Conservation (phyloP, 2,113 vertebrate genomes). For the Cranoglanis bouderius region DNA sequence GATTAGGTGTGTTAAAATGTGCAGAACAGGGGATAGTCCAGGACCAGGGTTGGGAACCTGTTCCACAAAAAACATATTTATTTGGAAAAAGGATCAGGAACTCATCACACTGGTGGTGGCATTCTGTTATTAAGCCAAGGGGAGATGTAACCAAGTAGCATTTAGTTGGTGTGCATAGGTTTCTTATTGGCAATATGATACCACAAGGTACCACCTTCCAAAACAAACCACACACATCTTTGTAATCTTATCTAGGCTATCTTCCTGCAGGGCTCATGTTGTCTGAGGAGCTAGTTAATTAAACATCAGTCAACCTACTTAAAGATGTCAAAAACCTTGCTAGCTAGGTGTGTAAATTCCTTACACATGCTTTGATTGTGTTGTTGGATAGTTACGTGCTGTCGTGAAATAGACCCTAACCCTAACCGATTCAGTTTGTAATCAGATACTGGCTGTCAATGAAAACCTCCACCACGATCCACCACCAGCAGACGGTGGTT, state of each 20-base stretch:
- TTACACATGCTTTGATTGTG: background rate
- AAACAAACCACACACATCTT: background rate
- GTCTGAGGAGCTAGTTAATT: background rate
- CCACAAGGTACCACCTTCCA: background rate
- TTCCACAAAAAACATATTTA: background rate
- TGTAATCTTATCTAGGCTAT: background rate
- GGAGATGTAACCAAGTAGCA: background rate
- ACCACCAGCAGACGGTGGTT: background rate
- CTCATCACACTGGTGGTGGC: background rate
- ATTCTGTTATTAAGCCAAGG: background rate
- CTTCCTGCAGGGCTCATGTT: background rate
- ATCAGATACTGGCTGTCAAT: background rate
- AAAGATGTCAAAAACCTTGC: background rate
- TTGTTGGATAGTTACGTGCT: background rate
- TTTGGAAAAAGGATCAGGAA: background rate
- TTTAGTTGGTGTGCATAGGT: background rate
- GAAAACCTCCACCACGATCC: background rate
- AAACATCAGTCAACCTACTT: background rate
- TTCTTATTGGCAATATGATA: background rate
- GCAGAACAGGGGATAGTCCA: background rate
- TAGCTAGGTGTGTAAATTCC: background rate
- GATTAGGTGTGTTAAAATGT: background rate
- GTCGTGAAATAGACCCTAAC: background rate
- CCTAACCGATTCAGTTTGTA: background rate
- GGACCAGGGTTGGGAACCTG: background rate